phyloP scores from a whole-genome alignment of 2,113 vertebrate species.

The Ameiurus melas region DNA sequence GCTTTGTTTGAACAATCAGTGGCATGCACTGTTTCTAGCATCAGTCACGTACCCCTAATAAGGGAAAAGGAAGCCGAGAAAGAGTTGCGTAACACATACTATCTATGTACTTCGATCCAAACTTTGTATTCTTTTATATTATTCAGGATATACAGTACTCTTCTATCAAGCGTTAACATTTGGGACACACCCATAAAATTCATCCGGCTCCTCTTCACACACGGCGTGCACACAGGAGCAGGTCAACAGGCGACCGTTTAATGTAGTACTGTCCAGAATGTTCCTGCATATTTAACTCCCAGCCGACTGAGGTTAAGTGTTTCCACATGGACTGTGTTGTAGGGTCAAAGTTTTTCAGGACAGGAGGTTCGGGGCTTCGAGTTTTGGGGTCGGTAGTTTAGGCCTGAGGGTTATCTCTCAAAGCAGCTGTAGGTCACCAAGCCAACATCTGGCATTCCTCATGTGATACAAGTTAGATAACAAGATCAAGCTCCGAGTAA shows the following conservation, averaged over 20 bases:
- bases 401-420: constrained; percentile 48
- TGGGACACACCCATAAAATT: background rate
- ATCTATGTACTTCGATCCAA: background rate
- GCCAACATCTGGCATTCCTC: constrained; percentile 56
- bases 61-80: background rate
- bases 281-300: background rate
- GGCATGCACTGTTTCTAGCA: background rate
- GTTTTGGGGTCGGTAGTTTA: constrained; percentile 46
- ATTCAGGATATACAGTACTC: background rate
- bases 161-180: background rate
- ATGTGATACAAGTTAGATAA: constrained; percentile 48
- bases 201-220: background rate
- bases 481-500: background rate
- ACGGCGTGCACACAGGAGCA: background rate
- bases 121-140: background rate
- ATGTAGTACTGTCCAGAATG: background rate
- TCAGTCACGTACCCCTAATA: background rate
- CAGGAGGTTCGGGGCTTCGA: constrained; percentile 31
- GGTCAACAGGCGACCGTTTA: background rate
- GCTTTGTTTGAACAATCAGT: background rate
- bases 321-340: constrained; percentile 34
- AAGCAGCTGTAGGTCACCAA: constrained; percentile 48
- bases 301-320: constrained; percentile 30
- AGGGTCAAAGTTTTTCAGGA: constrained; percentile 2
- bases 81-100: background rate